Base-by-base conservation (phyloP, 2,113 vertebrate genomes). In the Microtus ochrogaster region DNA sequence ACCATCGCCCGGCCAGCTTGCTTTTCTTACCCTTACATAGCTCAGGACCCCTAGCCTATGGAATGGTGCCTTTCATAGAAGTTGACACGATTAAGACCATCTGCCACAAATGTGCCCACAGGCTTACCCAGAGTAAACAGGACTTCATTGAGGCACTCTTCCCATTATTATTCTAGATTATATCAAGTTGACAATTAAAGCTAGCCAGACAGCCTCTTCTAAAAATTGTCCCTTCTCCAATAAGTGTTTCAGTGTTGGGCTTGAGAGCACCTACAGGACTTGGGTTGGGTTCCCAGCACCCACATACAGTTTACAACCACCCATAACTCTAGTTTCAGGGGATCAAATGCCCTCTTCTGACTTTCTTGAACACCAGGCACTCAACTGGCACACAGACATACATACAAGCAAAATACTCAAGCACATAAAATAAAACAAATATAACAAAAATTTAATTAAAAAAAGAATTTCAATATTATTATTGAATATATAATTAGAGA, bases 401-500 rank as follows among this genome's bases (percentile, higher is more conserved):
- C 21, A 24, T 58, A 8, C 19, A 81, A 33, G 78, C 78, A 81
- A 36, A n/a, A 81, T 24, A 55, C 9, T n/a, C 28, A 81, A 10
- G 33, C 49, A n/a, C 33, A 58, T 58, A 81, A 58, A 24, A 24
- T 55, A 81, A 73, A 73, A 73, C n/a, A 73, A 58, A 58, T 58
- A 24, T 24, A 36, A 33, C 77, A 36, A 79, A 78, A 77, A n/a
- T n/a, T 55, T 52, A 55, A 55, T 55, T 58, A 36, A 81, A 58
- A 58, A 52, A 6, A n/a, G 52, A 81, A 58, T n/a, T 58, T 81
- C 33, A 58, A 12, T 81, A 24, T n/a, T 81, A 82, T 82, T 61
- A 61, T 39, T 89, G 70, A 94, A 65, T 92, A 7, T 87, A 33
- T 63, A 89, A 33, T 85, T 91, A 36, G 36, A 89, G 11, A 85